Percentiles rank a stretch among this genome's conserved stretches.
phyloP scores from a whole-genome alignment of 2,113 vertebrate species.

The Lucifuga dentata region DNA sequence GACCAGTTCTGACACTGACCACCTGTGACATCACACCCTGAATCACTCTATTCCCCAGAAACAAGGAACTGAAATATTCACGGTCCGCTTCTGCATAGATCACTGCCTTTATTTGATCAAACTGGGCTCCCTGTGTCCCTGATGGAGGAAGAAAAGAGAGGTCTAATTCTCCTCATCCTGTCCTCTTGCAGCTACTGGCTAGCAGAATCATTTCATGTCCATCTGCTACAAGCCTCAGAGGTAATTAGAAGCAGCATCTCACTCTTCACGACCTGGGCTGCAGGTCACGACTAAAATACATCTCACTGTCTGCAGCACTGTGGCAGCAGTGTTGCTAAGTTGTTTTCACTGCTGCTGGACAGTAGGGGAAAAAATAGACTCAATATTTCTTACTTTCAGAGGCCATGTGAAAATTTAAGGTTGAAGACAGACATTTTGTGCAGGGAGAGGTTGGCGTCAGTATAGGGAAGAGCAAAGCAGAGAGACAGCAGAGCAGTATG shows the following conservation, averaged over 20 bases:
- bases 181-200: conserved; percentile 62
- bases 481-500: conserved; percentile 37
- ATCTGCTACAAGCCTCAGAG: conserved; percentile 68
- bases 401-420: conserved; percentile 15
- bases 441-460: not conserved
- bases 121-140: conserved; percentile 28
- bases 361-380: conserved; percentile 16
- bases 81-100: conserved; percentile 59
- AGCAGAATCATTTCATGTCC: conserved; percentile 68
- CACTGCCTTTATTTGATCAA: conserved; percentile 68
- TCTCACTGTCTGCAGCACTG: conserved; percentile 9
- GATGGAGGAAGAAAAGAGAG: conserved; percentile 44
- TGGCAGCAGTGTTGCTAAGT: conserved; percentile 23
- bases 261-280: conserved; percentile 40
- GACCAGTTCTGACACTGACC: conserved; percentile 51
- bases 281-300: conserved; percentile 61
- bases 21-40: conserved; percentile 47
- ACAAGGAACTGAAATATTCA: conserved; percentile 53
- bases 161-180: conserved; percentile 57
- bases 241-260: conserved; percentile 72
- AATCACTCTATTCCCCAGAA: conserved; percentile 28
- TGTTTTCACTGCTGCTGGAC: conserved; percentile 37
- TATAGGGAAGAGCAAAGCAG: conserved; percentile 11
- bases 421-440: conserved; percentile 23
- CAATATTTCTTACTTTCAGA: conserved; percentile 28